These are phyloP conservation scores for Oppia nitens DNA, from an alignment of 1,140 invertebrate genomes.

Conservation along the genomic window DNA sequence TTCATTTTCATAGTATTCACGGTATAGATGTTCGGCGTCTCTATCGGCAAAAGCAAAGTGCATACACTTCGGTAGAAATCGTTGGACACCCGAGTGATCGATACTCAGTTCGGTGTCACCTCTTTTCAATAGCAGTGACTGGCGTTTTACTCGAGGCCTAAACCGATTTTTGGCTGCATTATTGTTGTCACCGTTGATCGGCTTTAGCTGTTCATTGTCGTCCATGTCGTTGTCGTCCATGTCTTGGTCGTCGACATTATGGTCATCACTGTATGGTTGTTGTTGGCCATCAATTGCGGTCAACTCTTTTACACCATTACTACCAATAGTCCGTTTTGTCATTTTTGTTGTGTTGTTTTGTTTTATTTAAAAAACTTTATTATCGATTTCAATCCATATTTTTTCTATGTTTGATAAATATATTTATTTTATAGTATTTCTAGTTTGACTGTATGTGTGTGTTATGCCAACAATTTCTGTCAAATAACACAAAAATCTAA, in stretches of 20 bases:
- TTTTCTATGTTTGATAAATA: no score
- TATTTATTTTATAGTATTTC: no score
- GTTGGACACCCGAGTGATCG: constrained; percentile 22
- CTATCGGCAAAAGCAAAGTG: constrained; percentile 24
- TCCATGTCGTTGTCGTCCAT: neutral
- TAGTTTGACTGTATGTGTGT: no score
- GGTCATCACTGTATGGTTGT: neutral
- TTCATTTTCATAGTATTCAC: constrained; percentile 24
- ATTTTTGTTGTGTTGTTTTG: neutral
- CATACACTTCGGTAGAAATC: constrained; percentile 23
- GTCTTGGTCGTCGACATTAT: neutral
- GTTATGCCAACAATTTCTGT: no score
- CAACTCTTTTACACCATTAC: neutral
- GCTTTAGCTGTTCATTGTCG: neutral
- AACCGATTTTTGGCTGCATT: neutral
- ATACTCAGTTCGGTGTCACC: constrained; percentile 19
- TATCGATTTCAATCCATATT: no score
- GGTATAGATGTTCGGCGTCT: constrained; percentile 23
- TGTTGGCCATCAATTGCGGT: neutral
- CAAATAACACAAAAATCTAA: no score
- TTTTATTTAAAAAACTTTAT: no score
- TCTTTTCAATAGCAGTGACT: constrained; percentile 4
- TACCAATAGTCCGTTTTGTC: neutral
- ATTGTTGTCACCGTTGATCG: neutral
- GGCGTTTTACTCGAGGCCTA: neutral